These are phyloP conservation scores for Ctenomys sociabilis DNA, from an alignment of 2,113 vertebrate genomes.

Conservation along the genomic window DNA sequence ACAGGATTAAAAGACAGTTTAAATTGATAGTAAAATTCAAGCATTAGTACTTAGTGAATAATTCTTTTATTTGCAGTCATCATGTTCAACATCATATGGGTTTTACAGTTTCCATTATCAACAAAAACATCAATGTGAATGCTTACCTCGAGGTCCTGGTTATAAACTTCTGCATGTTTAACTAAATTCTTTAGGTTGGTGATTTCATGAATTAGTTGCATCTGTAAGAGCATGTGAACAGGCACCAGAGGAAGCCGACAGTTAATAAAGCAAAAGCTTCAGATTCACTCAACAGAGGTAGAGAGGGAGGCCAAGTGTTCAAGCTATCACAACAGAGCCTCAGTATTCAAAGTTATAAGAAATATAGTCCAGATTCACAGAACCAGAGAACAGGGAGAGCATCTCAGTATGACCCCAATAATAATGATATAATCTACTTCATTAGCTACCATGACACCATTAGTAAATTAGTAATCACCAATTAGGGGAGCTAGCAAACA, in stretches of 20 bases:
- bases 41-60: background rate
- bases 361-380: background rate
- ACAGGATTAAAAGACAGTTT: constrained; percentile 28
- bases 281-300: constrained; percentile 31
- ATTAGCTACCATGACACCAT: constrained; percentile 16
- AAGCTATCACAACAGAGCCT: background rate
- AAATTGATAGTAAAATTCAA: background rate
- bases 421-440: background rate
- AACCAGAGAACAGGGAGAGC: background rate
- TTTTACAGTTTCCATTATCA: constrained; percentile 57
- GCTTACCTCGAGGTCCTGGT: constrained; percentile 91
- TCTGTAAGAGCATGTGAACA: constrained; percentile 86
- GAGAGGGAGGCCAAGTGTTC: background rate
- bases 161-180: constrained; percentile 86
- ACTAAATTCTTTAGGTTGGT: constrained; percentile 86
- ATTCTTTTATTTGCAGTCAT: constrained; percentile 1
- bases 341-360: background rate
- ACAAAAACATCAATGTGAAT: constrained; percentile 54
- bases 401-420: background rate
- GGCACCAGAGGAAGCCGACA: constrained; percentile 75
- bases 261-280: constrained; percentile 80
- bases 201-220: constrained; percentile 90
- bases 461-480: constrained; percentile 56
- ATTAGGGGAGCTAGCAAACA: background rate
- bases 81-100: background rate